These are phyloP conservation scores for Mustela nigripes DNA, from an alignment of 2,113 vertebrate genomes.

Conservation along the genomic window DNA sequence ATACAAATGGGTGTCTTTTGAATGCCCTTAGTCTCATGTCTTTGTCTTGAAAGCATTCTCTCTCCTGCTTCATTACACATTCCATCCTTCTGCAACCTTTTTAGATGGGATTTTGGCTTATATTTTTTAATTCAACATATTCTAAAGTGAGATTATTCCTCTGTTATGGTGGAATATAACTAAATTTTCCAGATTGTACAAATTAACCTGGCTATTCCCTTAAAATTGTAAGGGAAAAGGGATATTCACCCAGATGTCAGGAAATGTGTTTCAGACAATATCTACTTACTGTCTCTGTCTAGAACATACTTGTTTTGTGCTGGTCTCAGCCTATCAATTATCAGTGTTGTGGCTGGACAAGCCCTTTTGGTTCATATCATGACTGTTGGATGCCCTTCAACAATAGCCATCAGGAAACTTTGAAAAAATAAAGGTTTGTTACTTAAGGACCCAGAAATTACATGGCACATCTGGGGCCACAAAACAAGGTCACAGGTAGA, in stretches of 20 bases:
- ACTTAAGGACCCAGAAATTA: not conserved
- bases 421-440: not conserved
- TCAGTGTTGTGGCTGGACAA: not conserved
- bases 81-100: not conserved
- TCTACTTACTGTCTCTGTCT: not conserved
- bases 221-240: not conserved
- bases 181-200: not conserved
- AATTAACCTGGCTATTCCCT: not conserved
- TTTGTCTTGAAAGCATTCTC: not conserved
- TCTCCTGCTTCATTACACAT: not conserved
- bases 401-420: not conserved
- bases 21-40: not conserved
- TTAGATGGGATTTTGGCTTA: not conserved
- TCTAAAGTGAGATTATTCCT: slow-evolving; percentile 8
- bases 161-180: not conserved
- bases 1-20: slow-evolving; percentile 16
- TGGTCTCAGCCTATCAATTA: not conserved
- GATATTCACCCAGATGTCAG: not conserved
- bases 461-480: not conserved
- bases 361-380: not conserved
- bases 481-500: not conserved
- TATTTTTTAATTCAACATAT: slow-evolving; percentile 17
- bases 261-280: not conserved
- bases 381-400: not conserved
- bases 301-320: not conserved